Evolutionary conservation across 2,888 invertebrate genomes (phyloP).

Genomic region (Nasonia oneida): DNA sequence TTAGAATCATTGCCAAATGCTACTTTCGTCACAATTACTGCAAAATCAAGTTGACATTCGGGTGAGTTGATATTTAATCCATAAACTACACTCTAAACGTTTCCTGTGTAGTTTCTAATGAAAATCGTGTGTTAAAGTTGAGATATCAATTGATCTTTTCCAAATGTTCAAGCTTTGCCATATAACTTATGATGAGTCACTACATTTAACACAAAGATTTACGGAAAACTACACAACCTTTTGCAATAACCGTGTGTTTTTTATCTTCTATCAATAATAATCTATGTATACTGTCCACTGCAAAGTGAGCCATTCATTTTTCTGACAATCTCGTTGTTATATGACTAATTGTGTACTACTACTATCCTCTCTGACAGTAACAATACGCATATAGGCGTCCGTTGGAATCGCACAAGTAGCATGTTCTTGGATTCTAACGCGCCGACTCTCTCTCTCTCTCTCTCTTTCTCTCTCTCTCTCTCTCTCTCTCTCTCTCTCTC

Average conservation of each 20-base stretch:
- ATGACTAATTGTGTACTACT: slow-evolving; percentile 7
- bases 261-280: slow-evolving; percentile 19
- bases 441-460: neutral
- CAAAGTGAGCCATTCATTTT: neutral
- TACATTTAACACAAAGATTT: slow-evolving; percentile 23
- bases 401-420: slow-evolving; percentile 13
- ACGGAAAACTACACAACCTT: slow-evolving; percentile 13
- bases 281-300: slow-evolving; percentile 2
- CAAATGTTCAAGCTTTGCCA: neutral
- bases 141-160: neutral
- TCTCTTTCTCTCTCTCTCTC: neutral
- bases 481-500: neutral
- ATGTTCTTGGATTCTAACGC: slow-evolving; percentile 15
- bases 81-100: slow-evolving; percentile 52
- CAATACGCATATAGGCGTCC: neutral
- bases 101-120: slow-evolving; percentile 16
- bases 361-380: slow-evolving; percentile 2
- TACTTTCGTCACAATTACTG: slow-evolving; percentile 63
- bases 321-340: slow-evolving; percentile 20
- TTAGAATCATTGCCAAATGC: slow-evolving; percentile 64
- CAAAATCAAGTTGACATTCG: slow-evolving; percentile 63
- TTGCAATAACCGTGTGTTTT: slow-evolving; percentile 23
- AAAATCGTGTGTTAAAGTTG: slow-evolving; percentile 23
- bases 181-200: neutral
- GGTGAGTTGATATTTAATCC: slow-evolving; percentile 62